Evolutionary conservation across 2,113 vertebrate genomes (phyloP), one percentile per base, ranked within the genome.

Genomic region (Campylorhamphus procurvoides): DNA sequence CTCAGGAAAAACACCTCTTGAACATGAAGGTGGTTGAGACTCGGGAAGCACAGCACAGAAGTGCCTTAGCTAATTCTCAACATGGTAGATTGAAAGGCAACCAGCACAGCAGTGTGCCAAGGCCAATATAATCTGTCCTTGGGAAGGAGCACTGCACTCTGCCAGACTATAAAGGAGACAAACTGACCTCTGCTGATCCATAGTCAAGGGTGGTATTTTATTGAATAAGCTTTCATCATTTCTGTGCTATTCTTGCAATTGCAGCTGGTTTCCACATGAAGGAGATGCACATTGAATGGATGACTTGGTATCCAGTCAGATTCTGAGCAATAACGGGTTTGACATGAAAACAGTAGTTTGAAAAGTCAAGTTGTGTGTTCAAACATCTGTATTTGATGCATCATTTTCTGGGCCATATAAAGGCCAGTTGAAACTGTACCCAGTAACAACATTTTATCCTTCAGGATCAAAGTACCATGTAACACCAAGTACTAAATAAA

Each of bases 401-500:
- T 76, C 44, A 35, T 92, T 90, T 96, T 90, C 83, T 84, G 83
- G 72, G 53, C 83, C 73, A 50, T 28, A 52, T 39, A 64, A 72
- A 96, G 85, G 88, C 56, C 88, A 75, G 39, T 27, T 78, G 60
- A 75, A 92, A 84, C n/a, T 72, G 46, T 55, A 72, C 12, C 64
- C 44, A 64, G 60, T 37, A 87, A 49, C 67, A 88, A 29, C 3
- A 3, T 17, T 27, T 12, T 81, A 84, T 74, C 42, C 79, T 86
- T 53, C 1, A 47, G 60, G 76, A 92, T 93, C 94, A 96, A 94
- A 94, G 76, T 19, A 72, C 40, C 52, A 37, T 75, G 69, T 86
- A 84, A 60, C 7, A 40, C 33, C 31, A 75, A 40, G n/a, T 40
- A 60, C 64, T 93, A 84, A 94, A 91, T 91, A 93, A 95, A 93